phyloP scores from a whole-genome alignment of 2,888 invertebrate genomes.

The Fragum fragum region DNA sequence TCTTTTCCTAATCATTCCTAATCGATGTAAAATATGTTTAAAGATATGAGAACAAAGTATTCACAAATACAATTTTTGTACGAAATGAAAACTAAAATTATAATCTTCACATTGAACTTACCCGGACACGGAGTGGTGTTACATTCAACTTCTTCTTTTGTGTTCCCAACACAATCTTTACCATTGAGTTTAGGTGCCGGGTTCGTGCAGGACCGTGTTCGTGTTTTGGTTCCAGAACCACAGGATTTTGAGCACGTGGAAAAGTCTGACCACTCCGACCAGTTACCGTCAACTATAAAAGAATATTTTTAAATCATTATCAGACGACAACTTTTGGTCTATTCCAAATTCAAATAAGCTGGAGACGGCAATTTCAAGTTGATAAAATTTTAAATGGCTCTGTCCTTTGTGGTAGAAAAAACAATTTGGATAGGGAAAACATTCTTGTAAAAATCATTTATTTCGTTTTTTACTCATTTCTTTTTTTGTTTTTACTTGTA shows the following conservation, averaged over 20 bases:
- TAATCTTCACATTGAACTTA: background rate
- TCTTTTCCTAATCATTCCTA: background rate
- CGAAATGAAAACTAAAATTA: background rate
- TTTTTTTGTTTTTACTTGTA: no score
- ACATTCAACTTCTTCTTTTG: slow-evolving; percentile 39
- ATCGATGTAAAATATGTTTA: background rate
- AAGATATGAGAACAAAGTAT: background rate
- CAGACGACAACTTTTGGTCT: no score
- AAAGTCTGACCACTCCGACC: slow-evolving; percentile 53
- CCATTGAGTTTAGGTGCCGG: slow-evolving; percentile 60
- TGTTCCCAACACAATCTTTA: slow-evolving; percentile 43
- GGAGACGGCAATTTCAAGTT: no score
- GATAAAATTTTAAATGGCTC: no score
- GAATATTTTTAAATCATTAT: no score
- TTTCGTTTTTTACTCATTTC: no score
- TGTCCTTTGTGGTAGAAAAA: no score
- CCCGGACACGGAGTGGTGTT: slow-evolving; percentile 24
- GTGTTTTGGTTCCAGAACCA: slow-evolving; percentile 39
- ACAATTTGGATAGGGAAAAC: no score
- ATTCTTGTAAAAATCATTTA: no score
- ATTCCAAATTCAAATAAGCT: no score
- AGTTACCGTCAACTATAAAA: slow-evolving; percentile 55
- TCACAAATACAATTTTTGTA: background rate
- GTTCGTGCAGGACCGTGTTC: slow-evolving; percentile 52
- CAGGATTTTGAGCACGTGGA: slow-evolving; percentile 51